Evolutionary conservation across 2,797 vertebrate genomes (phyloP).

Genomic region (Squalus acanthias): DNA sequence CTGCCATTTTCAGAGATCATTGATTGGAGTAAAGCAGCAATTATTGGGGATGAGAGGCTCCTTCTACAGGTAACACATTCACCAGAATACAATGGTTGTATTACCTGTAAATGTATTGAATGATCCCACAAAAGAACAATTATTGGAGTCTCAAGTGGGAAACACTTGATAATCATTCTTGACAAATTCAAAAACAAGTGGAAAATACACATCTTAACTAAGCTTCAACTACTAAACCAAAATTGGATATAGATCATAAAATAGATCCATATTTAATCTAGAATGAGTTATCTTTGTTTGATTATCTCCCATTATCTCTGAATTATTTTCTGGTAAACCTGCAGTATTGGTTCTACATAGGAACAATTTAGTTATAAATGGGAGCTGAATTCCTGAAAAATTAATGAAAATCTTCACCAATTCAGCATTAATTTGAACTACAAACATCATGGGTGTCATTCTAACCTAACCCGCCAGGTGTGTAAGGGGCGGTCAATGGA

Average conservation of each 20-base stretch:
- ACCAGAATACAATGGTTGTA: background rate
- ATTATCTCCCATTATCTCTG: background rate
- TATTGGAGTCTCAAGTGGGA: background rate
- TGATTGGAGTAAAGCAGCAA: conserved; percentile 70
- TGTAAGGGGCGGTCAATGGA: background rate
- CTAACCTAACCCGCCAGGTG: background rate
- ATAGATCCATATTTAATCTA: background rate
- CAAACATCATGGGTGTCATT: background rate
- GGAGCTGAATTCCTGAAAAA: background rate
- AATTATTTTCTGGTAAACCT: background rate
- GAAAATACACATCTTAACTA: background rate
- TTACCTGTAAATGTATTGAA: background rate
- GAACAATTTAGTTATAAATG: background rate
- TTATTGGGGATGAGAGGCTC: conserved; percentile 68
- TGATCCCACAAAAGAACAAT: background rate
- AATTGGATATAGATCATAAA: background rate
- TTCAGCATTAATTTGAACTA: background rate
- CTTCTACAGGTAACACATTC: conserved; percentile 53
- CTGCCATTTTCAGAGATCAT: conserved; percentile 72
- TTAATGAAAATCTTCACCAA: background rate
- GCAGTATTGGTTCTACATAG: background rate
- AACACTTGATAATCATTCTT: background rate
- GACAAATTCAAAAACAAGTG: background rate
- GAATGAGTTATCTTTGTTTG: background rate
- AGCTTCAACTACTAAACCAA: background rate